Conservation (phyloP, 2,113 vertebrate genomes). For the Acrocephalus arundinaceus region DNA sequence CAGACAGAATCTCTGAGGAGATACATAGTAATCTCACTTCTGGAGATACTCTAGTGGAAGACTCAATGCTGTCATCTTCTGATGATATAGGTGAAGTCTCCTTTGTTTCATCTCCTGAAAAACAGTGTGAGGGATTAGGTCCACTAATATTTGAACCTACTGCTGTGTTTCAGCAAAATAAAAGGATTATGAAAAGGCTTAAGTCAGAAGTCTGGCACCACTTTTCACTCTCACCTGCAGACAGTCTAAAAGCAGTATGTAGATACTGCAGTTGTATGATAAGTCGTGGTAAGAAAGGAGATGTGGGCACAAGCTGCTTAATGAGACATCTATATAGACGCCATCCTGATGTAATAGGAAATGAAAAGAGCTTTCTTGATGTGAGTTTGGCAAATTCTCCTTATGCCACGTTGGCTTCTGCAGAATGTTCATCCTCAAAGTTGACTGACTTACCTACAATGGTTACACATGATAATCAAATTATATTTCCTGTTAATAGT, state of each 20-base stretch:
- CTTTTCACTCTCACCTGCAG: conserved; percentile 86
- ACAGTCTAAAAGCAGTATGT: conserved; percentile 93
- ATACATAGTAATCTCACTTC: conserved; percentile 65
- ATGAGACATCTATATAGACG: conserved; percentile 91
- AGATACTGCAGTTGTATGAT: conserved; percentile 90
- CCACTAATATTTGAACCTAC: conserved; percentile 61
- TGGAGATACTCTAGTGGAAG: conserved; percentile 74
- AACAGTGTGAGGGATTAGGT: conserved; percentile 70
- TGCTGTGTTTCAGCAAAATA: conserved; percentile 90
- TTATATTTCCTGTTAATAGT: conserved; percentile 81
- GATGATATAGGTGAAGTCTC: conserved; percentile 78
- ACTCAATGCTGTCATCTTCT: conserved; percentile 65
- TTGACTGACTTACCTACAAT: conserved; percentile 69
- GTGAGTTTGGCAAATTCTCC: conserved; percentile 77
- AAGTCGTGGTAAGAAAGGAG: conserved; percentile 90
- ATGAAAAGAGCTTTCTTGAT: conserved; percentile 81
- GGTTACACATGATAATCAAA: conserved; percentile 75
- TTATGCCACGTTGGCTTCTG: conserved; percentile 76
- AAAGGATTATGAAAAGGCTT: conserved; percentile 90
- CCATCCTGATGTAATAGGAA: conserved; percentile 87
- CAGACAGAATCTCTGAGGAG: conserved; percentile 78
- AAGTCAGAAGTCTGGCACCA: conserved; percentile 97
- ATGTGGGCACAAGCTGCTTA: conserved; percentile 93
- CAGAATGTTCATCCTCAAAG: conserved; percentile 80
- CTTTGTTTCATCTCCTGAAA: conserved; percentile 77